Base-by-base conservation (phyloP, 2,797 vertebrate genomes). In the Aphelocoma californica region DNA sequence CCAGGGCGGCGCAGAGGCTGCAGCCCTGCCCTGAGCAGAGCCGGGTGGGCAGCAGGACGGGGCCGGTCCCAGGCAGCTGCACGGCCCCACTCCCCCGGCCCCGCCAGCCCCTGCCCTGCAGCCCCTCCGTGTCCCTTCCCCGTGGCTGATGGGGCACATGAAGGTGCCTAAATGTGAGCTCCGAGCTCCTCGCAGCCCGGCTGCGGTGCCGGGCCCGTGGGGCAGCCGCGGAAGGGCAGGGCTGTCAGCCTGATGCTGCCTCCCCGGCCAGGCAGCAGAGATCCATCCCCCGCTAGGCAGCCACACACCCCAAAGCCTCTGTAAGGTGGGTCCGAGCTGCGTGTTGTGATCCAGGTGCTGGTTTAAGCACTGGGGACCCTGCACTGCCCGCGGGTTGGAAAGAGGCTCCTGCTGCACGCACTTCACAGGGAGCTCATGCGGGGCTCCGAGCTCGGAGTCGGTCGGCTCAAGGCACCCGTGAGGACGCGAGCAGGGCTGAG, bases 371-470 rank as follows among this genome's bases (percentile, higher is more conserved):
- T 0, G 2, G 26, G 44, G 29, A 23, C 36, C 38, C 57, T 57
- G 14, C 15, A 1, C 26, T 15, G 40, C 15, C 5, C 1, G 0
- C 2, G 2, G 10, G 24, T 1, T 32, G 18, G 13, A 9, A 13
- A 4, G 14, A 56, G 47, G 60, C n/a, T 82, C 34, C 51, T 45
- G 44, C 77, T 50, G 61, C 14, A 0, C 18, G 2, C 54, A 6
- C 24, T 6, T 31, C 14, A 1, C n/a, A 20, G 73, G 12, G 50
- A 51, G 4, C 26, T 6, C 23, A 3, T 1, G 15, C 4, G 5
- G 67, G 32, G 2, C 34, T 14, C 32, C 21, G 67, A 62, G 71
- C 82, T 47, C 18, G 6, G 25, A n/a, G 42, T 7, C 42, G 12
- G 58, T 4, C 24, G 61, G 47, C 62, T 44, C 44, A 2, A 29